Percentiles rank a stretch among this genome's conserved stretches.
Evolutionary conservation across 2,888 invertebrate species (phyloP).

Genomic region (Euproctis similis): DNA sequence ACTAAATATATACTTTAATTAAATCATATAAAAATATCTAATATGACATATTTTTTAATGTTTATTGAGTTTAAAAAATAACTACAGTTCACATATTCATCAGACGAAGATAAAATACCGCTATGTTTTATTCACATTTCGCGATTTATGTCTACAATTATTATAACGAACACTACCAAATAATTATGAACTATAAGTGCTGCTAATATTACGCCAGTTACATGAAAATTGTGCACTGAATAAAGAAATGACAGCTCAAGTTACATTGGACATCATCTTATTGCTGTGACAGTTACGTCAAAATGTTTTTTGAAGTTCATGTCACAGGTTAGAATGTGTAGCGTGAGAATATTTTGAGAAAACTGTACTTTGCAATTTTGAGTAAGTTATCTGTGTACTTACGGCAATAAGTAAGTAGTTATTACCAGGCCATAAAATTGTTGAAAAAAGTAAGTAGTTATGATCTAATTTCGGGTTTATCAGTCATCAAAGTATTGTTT

Average conservation of each 20-base stretch:
- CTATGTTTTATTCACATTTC: constrained; percentile 52
- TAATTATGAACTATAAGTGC: constrained; percentile 14
- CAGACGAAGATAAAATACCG: constrained; percentile 42
- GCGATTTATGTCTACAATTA: constrained; percentile 55
- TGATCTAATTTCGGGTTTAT: no score
- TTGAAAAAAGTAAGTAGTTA: no score
- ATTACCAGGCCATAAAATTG: no score
- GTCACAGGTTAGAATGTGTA: constrained; percentile 56
- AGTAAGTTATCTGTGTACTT: constrained; percentile 66
- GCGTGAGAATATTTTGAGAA: constrained; percentile 51
- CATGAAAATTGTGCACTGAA: constrained; percentile 3
- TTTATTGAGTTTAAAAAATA: no score
- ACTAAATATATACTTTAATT: no score
- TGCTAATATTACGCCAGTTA: constrained; percentile 5
- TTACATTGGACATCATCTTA: constrained; percentile 37
- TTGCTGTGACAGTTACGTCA: constrained; percentile 59
- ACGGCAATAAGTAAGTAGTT: constrained; percentile 42
- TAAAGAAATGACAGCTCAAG: constrained; percentile 24
- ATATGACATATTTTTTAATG: no score
- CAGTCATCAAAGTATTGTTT: no score
- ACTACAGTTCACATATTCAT: no score
- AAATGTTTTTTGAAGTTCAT: constrained; percentile 49
- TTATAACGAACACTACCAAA: constrained; percentile 33
- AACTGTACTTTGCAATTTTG: constrained; percentile 32
- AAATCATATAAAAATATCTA: no score